phyloP scores from a whole-genome alignment of 2,888 invertebrate species.

The Caenorhabditis japonica region DNA sequence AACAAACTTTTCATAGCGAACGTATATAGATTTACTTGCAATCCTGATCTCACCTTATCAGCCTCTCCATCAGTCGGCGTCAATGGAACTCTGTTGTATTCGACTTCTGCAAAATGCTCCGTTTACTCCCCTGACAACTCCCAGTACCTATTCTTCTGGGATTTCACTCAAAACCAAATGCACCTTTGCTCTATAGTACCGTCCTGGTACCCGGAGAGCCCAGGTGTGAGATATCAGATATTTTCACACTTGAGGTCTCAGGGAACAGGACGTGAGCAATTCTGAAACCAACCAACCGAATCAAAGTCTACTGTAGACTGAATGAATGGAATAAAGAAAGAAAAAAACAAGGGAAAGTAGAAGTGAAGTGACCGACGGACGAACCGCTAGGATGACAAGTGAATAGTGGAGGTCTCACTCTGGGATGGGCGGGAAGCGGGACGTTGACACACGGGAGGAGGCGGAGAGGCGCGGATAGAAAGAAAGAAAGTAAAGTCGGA shows the following conservation, averaged over 20 bases:
- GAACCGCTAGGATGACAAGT: too few relatives aligned
- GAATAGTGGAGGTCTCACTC: neutral
- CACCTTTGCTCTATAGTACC: too few relatives aligned
- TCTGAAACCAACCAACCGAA: slow-evolving; percentile 33
- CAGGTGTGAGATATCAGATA: slow-evolving; percentile 39
- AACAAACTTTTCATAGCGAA: too few relatives aligned
- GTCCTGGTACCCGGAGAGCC: slow-evolving; percentile 59
- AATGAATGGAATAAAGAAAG: too few relatives aligned
- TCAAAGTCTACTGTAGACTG: too few relatives aligned
- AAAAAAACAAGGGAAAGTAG: too few relatives aligned
- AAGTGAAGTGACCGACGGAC: too few relatives aligned
- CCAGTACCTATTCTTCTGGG: neutral
- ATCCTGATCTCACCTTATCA: slow-evolving; percentile 45
- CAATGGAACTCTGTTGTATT: slow-evolving; percentile 42
- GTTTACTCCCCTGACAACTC: slow-evolving; percentile 1
- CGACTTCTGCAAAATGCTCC: slow-evolving; percentile 48
- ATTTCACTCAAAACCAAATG: neutral
- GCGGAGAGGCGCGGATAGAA: slow-evolving; percentile 31
- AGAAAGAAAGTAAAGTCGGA: slow-evolving; percentile 3
- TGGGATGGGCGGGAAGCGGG: slow-evolving; percentile 7
- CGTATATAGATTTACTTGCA: too few relatives aligned
- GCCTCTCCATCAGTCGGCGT: slow-evolving; percentile 46
- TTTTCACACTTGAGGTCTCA: slow-evolving; percentile 65
- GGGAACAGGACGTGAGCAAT: slow-evolving; percentile 54
- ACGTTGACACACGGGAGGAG: slow-evolving; percentile 35